Evolutionary conservation across 2,888 invertebrate genomes (phyloP).

Genomic region (Bombylius discolor): DNA sequence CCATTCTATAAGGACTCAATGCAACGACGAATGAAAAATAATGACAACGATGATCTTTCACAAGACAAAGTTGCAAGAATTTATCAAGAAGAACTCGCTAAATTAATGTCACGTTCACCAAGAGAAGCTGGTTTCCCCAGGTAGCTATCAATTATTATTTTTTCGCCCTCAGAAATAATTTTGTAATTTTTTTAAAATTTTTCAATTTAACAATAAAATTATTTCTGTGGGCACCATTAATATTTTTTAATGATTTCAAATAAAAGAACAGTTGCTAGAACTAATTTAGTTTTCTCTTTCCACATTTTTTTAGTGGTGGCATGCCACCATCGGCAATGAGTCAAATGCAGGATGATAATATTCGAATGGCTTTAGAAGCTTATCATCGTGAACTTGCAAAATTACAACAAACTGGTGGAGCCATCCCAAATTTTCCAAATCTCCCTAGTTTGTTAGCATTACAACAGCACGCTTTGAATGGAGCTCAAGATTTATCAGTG

Average conservation of each 20-base stretch:
- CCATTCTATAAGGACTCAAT: conserved; percentile 65
- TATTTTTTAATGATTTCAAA: conserved; percentile 22
- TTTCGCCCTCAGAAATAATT: background rate
- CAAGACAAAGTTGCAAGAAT: conserved; percentile 92
- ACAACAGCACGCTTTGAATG: conserved; percentile 60
- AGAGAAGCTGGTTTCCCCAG: conserved; percentile 62
- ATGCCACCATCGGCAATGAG: conserved; percentile 27
- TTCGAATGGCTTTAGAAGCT: conserved; percentile 77
- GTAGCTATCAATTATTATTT: conserved; percentile 38
- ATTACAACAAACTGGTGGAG: conserved; percentile 50
- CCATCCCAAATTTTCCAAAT: conserved; percentile 43
- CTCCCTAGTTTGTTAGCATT: conserved; percentile 58
- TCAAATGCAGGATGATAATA: conserved; percentile 59
- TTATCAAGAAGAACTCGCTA: conserved; percentile 89
- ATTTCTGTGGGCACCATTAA: background rate
- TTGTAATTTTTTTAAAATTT: background rate
- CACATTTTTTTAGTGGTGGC: conserved; percentile 63
- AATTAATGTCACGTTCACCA: conserved; percentile 74
- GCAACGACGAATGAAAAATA: conserved; percentile 68
- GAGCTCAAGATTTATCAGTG: conserved; percentile 71
- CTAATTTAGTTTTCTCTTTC: conserved; percentile 58
- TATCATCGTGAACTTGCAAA: conserved; percentile 90
- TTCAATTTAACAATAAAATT: background rate
- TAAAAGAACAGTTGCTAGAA: conserved; percentile 36
- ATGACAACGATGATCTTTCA: conserved; percentile 90